Conservation (phyloP, 2,113 vertebrate species). For the Egretta garzetta region DNA sequence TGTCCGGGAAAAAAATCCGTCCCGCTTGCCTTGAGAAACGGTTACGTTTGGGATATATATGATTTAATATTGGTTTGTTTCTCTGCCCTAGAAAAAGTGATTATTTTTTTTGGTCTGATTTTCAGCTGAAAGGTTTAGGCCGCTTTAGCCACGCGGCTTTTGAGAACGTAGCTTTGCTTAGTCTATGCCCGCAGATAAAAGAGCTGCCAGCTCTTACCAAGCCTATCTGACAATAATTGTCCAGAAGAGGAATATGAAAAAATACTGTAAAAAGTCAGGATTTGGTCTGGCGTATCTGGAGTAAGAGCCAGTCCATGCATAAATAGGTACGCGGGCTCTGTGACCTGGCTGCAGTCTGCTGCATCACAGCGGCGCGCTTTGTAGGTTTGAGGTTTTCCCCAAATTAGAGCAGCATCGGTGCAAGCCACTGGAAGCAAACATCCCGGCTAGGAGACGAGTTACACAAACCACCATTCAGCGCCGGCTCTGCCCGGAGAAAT, state of each 20-base stretch:
- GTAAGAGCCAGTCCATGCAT: background rate
- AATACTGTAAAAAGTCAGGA: background rate
- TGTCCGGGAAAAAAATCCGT: background rate
- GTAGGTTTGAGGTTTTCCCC: constrained; percentile 47
- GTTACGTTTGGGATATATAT: background rate
- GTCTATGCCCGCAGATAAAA: background rate
- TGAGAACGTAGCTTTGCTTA: background rate
- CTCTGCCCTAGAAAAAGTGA: background rate
- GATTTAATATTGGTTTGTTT: background rate
- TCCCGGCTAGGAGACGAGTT: background rate
- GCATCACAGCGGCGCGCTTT: background rate
- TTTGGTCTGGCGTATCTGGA: background rate
- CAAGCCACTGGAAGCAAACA: background rate
- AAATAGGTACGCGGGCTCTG: accelerated
- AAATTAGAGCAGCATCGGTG: background rate
- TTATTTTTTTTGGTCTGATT: background rate
- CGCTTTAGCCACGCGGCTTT: accelerated
- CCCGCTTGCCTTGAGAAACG: background rate
- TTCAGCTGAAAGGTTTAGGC: background rate
- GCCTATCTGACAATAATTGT: background rate
- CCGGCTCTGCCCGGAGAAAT: background rate
- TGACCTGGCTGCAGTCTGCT: background rate
- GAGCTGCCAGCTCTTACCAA: background rate
- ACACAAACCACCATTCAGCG: background rate
- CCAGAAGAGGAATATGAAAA: background rate